phyloP scores from a whole-genome alignment of 1,140 invertebrate species.

The Leptoteleia sp. region DNA sequence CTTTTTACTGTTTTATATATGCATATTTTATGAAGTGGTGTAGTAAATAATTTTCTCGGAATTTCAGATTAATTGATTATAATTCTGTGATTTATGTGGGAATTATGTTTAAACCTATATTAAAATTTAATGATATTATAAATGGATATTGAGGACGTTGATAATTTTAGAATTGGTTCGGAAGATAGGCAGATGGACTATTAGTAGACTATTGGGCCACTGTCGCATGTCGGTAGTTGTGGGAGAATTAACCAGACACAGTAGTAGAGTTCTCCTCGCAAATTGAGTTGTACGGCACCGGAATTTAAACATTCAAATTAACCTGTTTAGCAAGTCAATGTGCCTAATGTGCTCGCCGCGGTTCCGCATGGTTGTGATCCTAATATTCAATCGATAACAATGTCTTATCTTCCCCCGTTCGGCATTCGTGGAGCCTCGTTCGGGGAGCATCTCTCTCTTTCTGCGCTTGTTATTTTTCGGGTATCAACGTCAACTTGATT shows the following conservation, averaged over 20 bases:
- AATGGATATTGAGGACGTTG: background rate
- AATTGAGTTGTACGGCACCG: constrained; percentile 76
- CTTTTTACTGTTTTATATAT: too few species aligned
- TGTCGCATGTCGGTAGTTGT: constrained; percentile 44
- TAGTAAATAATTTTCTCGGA: too few species aligned
- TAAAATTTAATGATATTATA: too few species aligned
- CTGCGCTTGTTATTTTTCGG: constrained; percentile 11
- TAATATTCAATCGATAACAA: constrained; percentile 77
- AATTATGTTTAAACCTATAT: too few species aligned
- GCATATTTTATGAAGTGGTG: too few species aligned
- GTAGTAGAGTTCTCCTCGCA: constrained; percentile 70
- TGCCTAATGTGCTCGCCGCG: constrained; percentile 70
- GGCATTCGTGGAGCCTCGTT: too few species aligned
- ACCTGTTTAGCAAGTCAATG: constrained; percentile 79
- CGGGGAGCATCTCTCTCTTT: too few species aligned
- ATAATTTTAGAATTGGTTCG: constrained; percentile 49
- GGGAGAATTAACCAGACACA: constrained; percentile 73
- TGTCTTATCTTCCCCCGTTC: constrained; percentile 64
- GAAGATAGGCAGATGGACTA: constrained; percentile 31
- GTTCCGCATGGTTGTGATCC: constrained; percentile 65
- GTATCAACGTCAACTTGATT: background rate
- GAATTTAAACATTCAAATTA: constrained; percentile 81
- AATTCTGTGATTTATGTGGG: too few species aligned
- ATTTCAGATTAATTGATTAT: too few species aligned
- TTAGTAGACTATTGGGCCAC: constrained; percentile 33